Percentiles rank a stretch among this genome's conserved stretches.
These are phyloP conservation scores for Tenualosa thibaudeaui DNA, from an alignment of 2,797 vertebrate species.

Conservation along the genomic window DNA sequence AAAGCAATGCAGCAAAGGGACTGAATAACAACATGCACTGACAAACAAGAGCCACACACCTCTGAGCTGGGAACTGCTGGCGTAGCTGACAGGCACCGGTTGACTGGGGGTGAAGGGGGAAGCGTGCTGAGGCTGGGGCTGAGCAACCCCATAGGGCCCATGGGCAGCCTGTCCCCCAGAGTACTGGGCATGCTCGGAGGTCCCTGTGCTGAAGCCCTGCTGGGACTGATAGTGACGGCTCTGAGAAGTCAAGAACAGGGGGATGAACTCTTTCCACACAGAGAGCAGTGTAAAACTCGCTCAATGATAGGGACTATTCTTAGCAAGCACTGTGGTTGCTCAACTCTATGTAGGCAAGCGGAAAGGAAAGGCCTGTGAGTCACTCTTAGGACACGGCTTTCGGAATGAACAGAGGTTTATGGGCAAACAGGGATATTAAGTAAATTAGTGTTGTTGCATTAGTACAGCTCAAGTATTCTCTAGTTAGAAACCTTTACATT, in stretches of 20 bases:
- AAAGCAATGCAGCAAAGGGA: neutral
- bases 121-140: conserved; percentile 71
- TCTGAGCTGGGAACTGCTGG: conserved; percentile 72
- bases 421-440: neutral
- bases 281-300: neutral
- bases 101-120: conserved; percentile 61
- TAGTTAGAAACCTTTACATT: neutral
- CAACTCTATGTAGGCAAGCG: neutral
- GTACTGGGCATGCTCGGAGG: conserved; percentile 77
- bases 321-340: neutral
- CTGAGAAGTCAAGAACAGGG: conserved; percentile 32
- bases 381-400: neutral
- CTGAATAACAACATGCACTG: neutral
- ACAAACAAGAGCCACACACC: conserved; percentile 48
- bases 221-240: conserved; percentile 72
- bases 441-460: neutral
- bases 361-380: neutral
- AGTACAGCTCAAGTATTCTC: neutral
- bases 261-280: neutral
- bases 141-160: conserved; percentile 66
- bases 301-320: neutral
- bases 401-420: neutral
- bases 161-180: conserved; percentile 67
- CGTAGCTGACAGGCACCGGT: conserved; percentile 65
- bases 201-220: conserved; percentile 64